Evolutionary conservation across 2,113 vertebrate genomes (phyloP), one percentile per base, ranked within the genome.

Genomic region (Panurus biarmicus): DNA sequence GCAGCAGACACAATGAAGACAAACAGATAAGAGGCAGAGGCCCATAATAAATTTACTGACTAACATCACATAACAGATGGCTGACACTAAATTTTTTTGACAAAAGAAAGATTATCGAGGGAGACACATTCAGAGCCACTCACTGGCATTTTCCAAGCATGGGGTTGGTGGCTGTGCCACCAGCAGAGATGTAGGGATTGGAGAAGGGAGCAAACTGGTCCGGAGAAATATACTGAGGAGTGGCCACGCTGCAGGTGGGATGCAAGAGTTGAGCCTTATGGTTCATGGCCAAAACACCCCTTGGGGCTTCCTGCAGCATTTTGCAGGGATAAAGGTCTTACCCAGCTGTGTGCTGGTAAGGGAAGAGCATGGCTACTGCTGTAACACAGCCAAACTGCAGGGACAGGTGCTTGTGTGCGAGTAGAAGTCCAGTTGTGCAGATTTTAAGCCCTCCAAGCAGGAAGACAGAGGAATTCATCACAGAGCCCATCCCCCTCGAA

Each of bases 1-100:
- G 89, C 84, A 92, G 91, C 56, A 90, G 83, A 62, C 6, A 2
- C 85, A 73, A 93, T 71, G 89, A 96, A 93, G 94, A 90, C 60
- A 91, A 94, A 92, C 80, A 91, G 81, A 62, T 12, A 53, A 62
- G 75, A 85, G 66, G 25, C 86, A 81, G 4, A 4, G 73, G 23
- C 53, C 77, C 4, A 7, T 89, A 82, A 95, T 76, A 84, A 89
- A 94, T 82, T 75, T 82, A 89, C 78, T 11, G 24, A 81, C 86
- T 79, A 73, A 74, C 4, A 4, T 62, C 74, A 40, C 38, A 1
- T 51, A 75, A 81, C 1, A 6, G 91, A 92, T 82, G 70, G 80
- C 61, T 45, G 58, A 23, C 6, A 9, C 48, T 66, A 48, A 48
- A 61, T 81, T 31, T 76, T 71, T 48, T 57, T 1, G 2, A 61